Conservation (phyloP, 2,113 vertebrate genomes). For the Athene cunicularia region DNA sequence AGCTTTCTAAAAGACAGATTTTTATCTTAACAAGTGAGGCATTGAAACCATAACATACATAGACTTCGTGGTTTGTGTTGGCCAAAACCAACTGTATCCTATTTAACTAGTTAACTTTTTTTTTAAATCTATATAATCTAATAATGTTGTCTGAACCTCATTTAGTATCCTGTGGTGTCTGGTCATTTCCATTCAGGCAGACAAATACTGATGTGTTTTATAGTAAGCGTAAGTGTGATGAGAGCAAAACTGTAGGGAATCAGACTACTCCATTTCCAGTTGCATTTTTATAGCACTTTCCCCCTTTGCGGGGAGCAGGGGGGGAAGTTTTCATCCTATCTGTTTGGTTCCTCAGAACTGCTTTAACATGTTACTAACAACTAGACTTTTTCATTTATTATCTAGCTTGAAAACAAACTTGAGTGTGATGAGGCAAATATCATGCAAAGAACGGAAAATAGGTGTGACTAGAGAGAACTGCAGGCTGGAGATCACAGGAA, state of each 20-base stretch:
- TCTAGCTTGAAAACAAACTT: conserved; percentile 28
- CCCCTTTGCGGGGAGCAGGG: not conserved
- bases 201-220: not conserved
- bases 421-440: not conserved
- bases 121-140: not conserved
- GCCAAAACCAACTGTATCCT: not conserved
- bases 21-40: not conserved
- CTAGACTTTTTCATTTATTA: not conserved
- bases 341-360: not conserved
- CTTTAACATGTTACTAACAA: not conserved
- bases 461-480: not conserved
- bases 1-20: not conserved
- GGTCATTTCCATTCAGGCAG: not conserved
- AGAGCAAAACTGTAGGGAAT: not conserved
- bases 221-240: not conserved
- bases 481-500: conserved; percentile 49
- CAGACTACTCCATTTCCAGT: not conserved
- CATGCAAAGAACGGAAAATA: not conserved
- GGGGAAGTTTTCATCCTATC: not conserved
- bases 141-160: not conserved
- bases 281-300: not conserved
- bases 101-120: not conserved
- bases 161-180: not conserved
- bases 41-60: not conserved
- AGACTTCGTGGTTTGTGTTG: not conserved